phyloP scores from a whole-genome alignment of 2,113 vertebrate genomes.

The Panthera uncia region DNA sequence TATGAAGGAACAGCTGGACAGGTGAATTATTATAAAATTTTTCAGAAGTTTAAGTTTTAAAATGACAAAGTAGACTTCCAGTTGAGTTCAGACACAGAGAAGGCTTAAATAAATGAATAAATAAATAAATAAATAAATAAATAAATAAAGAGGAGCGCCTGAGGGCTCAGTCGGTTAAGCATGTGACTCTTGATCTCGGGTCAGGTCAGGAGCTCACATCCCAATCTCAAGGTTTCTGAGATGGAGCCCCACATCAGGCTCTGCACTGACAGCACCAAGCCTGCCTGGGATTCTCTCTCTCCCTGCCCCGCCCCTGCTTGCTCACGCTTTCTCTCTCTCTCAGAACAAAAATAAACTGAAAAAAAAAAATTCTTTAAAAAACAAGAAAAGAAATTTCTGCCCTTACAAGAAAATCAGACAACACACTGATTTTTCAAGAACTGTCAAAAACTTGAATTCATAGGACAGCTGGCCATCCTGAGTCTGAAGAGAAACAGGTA shows the following conservation, averaged over 20 bases:
- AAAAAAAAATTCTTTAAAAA: neutral
- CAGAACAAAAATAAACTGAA: too few relatives aligned
- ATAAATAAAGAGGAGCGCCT: neutral
- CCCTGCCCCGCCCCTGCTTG: too few relatives aligned
- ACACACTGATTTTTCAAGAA: neutral
- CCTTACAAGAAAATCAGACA: slow-evolving; percentile 40
- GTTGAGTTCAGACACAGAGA: neutral
- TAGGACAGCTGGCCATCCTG: neutral
- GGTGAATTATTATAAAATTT: slow-evolving; percentile 27
- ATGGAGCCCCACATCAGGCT: too few relatives aligned
- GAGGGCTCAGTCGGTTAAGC: too few relatives aligned
- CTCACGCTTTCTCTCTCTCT: too few relatives aligned
- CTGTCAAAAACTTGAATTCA: neutral
- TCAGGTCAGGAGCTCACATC: too few relatives aligned
- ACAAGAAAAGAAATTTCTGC: neutral
- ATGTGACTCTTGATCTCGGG: too few relatives aligned
- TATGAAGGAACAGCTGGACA: neutral
- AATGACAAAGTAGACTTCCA: neutral
- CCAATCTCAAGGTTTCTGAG: too few relatives aligned
- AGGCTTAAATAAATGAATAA: neutral
- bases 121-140: neutral
- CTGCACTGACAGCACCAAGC: too few relatives aligned
- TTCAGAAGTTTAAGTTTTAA: slow-evolving; percentile 41
- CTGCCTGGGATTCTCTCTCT: too few relatives aligned
- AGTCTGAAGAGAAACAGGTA: neutral